Evolutionary conservation across 1,140 invertebrate species (phyloP).

Genomic region (Sarcophaga bullata): DNA sequence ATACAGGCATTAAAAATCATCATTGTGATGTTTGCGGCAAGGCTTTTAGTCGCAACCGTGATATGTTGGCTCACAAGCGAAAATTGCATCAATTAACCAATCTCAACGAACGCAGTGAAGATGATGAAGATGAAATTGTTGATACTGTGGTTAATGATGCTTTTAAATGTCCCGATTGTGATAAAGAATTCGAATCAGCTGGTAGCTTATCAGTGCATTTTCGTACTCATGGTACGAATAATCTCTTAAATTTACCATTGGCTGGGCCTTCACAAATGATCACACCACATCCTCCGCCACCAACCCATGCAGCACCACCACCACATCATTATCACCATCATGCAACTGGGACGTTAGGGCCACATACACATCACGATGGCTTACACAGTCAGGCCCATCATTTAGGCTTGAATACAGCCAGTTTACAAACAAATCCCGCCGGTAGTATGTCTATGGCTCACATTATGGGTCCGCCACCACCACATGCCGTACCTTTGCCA

Average conservation of each 20-base stretch:
- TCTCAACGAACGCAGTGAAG: conserved; percentile 48
- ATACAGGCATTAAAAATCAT: conserved; percentile 79
- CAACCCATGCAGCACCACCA: conserved; percentile 26
- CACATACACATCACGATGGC: conserved; percentile 51
- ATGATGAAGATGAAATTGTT: conserved; percentile 59
- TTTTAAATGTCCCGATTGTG: conserved; percentile 64
- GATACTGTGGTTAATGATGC: conserved; percentile 51
- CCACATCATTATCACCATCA: conserved; percentile 45
- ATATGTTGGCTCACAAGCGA: conserved; percentile 66
- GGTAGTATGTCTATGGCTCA: conserved; percentile 62
- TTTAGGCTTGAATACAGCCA: conserved; percentile 44
- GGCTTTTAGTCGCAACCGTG: conserved; percentile 74
- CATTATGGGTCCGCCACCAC: conserved; percentile 58
- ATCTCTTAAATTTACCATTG: conserved; percentile 55
- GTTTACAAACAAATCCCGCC: conserved; percentile 51
- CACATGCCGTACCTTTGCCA: conserved; percentile 50
- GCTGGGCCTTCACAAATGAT: conserved; percentile 37
- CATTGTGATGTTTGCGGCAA: conserved; percentile 80
- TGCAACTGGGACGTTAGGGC: background rate
- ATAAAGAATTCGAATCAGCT: conserved; percentile 61
- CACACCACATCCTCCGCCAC: conserved; percentile 43
- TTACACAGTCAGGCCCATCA: conserved; percentile 50
- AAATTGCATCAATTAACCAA: conserved; percentile 55
- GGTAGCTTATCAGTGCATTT: conserved; percentile 60
- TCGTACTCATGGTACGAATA: conserved; percentile 58